A percentile compares a stretch with the other conserved stretches of the same genome.
Conservation (phyloP, 2,888 invertebrate genomes). For the Andrena fulva region DNA sequence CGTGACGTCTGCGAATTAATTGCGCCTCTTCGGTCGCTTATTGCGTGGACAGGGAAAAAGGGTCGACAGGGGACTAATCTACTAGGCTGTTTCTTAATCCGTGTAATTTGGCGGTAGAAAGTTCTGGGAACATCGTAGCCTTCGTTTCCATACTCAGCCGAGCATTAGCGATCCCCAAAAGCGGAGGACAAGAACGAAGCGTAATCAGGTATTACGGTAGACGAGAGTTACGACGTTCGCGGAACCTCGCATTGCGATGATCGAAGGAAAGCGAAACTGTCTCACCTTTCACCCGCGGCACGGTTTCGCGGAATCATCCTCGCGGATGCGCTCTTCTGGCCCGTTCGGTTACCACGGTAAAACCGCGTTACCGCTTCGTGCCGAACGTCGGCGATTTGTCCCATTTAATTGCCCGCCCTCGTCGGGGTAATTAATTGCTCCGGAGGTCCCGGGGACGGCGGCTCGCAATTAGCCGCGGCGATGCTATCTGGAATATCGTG, state of each 20-base stretch:
- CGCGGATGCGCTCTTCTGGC: not conserved
- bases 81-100: not conserved
- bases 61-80: not conserved
- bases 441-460: slow-evolving; percentile 41
- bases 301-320: slow-evolving; percentile 23
- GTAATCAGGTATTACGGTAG: not conserved
- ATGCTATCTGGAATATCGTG: slow-evolving; percentile 60
- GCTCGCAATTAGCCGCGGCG: slow-evolving; percentile 66
- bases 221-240: not conserved
- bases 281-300: slow-evolving; percentile 21
- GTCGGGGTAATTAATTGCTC: slow-evolving; percentile 74
- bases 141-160: not conserved
- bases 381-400: slow-evolving; percentile 69
- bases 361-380: slow-evolving; percentile 19
- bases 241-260: not conserved
- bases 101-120: not conserved
- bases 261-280: slow-evolving; percentile 20
- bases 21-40: not conserved
- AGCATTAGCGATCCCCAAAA: not conserved
- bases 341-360: slow-evolving; percentile 4
- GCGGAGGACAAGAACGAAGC: not conserved
- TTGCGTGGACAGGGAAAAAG: not conserved
- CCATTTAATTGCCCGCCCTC: slow-evolving; percentile 72
- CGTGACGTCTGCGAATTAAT: not conserved
- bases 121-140: not conserved